Evolutionary conservation across 1,140 invertebrate species (phyloP).

Genomic region (Pseudomyrmex flavicornis): DNA sequence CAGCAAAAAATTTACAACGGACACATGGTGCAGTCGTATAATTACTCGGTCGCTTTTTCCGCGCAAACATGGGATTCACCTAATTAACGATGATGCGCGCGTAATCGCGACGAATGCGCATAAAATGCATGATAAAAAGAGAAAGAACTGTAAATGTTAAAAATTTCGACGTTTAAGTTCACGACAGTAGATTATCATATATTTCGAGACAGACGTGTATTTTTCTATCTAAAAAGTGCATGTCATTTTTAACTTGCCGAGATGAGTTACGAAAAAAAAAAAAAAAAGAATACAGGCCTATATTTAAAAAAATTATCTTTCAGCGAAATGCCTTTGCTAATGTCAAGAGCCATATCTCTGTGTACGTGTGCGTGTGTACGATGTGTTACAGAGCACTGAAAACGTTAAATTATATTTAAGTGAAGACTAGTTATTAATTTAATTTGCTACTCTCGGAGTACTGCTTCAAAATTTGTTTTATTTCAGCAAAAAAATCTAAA

Average conservation of each 20-base stretch:
- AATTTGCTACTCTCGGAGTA: not conserved
- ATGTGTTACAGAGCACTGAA: not conserved
- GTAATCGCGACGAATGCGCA: not conserved
- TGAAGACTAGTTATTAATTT: not conserved
- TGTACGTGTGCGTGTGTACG: no score
- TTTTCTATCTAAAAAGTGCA: not conserved
- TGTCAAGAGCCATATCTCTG: not conserved
- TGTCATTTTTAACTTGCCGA: conserved; percentile 39
- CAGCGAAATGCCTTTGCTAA: conserved; percentile 34
- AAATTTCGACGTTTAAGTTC: conserved; percentile 6
- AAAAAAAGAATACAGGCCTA: not conserved
- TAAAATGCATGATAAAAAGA: not conserved
- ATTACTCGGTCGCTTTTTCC: not conserved
- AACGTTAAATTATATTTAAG: conserved; percentile 37
- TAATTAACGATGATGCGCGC: not conserved
- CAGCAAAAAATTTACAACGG: conserved; percentile 11
- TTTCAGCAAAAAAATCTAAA: not conserved
- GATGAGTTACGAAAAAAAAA: not conserved
- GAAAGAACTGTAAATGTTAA: not conserved
- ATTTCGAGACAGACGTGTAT: conserved; percentile 8
- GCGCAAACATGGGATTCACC: not conserved
- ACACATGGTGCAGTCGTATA: not conserved
- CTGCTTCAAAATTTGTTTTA: not conserved
- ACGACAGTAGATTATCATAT: conserved; percentile 3
- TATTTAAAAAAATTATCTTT: conserved; percentile 19